These are phyloP conservation scores for Romanogobio albipinnatus DNA, from an alignment of 2,113 vertebrate species.

Conservation along the genomic window DNA sequence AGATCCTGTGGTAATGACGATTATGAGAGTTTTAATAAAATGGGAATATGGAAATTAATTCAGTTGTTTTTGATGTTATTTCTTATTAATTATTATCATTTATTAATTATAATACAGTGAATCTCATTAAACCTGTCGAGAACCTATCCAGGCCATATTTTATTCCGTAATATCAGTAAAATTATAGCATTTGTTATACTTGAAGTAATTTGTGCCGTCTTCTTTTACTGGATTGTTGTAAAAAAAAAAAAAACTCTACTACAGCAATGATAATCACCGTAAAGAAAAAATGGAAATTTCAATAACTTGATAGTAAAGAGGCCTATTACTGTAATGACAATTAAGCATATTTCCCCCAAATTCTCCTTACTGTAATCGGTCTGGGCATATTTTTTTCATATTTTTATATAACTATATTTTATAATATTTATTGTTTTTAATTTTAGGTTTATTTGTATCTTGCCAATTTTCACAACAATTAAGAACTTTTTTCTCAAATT, in stretches of 20 bases:
- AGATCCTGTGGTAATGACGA: slow-evolving; percentile 63
- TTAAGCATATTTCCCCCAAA: not conserved
- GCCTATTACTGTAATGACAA: not conserved
- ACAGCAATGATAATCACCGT: not conserved
- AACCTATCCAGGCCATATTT: not conserved
- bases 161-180: not conserved
- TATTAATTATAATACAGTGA: not conserved
- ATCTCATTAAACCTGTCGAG: not conserved
- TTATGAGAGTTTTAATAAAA: slow-evolving; percentile 62
- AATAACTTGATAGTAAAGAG: not conserved
- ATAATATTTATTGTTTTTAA: not conserved
- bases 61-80: not conserved
- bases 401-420: not conserved
- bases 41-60: slow-evolving; percentile 46
- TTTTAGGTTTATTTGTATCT: not conserved
- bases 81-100: not conserved
- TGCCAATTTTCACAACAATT: not conserved
- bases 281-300: not conserved
- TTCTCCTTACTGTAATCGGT: not conserved
- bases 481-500: too few relatives aligned
- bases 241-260: not conserved
- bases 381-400: not conserved
- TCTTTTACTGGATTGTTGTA: not conserved
- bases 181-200: not conserved
- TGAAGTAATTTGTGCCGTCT: not conserved